Base-by-base conservation (phyloP, 2,113 vertebrate genomes). In the Climacteris rufus region DNA sequence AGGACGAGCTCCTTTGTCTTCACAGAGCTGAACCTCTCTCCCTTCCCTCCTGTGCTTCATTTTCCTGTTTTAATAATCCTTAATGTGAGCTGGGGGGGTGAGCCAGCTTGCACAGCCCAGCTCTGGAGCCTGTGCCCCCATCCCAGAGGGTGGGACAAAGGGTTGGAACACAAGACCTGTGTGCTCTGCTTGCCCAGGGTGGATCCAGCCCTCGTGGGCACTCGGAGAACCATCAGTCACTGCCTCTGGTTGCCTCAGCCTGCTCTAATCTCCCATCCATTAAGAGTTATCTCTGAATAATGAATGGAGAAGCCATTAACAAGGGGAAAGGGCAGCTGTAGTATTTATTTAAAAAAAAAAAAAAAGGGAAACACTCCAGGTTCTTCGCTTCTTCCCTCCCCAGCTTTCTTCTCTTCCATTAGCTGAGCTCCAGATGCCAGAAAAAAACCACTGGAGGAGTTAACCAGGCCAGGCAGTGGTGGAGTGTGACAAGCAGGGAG, bases 261-360 rank as follows among this genome's bases (percentile, higher is more conserved):
- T 3, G 21, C 95, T 65, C 78, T 69, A 20, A 77, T 74, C 92
- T 76, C 22, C 4, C 42, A 6, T n/a, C 92, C 96, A 95, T 97
- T 95, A 97, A 30, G 85, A 70, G 79, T 80, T 86, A 64, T 65
- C 92, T 95, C 89, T 97, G 96, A 97, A 95, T 97, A 97, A 97
- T 96, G 95, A 94, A 97, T 97, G 96, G 88, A 12, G 90, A 86
- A 74, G 39, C 92, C 95, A 97, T 97, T 96, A 94, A 70, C 82
- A 6, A n/a, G 91, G 88, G 72, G 76, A 96, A 90, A 96, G 95
- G 92, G 74, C 95, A 92, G 57, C 44, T 45, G 1, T 0, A 59
- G 86, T 31, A 25, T 77, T 53, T 83, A 45, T 30, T 44, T 2
- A 40, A 59, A 60, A 71, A 44, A 27, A 19, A 20, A 25, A 5